phyloP scores from a whole-genome alignment of 2,888 invertebrate genomes.

The Himalopsyche tibetana region DNA sequence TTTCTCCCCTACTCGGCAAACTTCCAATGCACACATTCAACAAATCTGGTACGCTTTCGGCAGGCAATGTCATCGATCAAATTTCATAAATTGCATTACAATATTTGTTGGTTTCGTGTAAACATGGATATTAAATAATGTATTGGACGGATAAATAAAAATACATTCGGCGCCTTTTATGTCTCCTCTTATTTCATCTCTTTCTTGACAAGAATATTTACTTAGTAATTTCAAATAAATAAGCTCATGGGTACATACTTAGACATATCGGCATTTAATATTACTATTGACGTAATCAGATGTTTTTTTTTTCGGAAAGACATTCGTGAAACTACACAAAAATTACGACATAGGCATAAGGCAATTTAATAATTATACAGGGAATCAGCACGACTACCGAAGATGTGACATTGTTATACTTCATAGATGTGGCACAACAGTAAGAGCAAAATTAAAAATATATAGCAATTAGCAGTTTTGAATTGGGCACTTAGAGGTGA shows the following conservation, averaged over 20 bases:
- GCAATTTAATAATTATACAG: too few species aligned
- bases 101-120: slow-evolving; percentile 62
- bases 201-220: slow-evolving; percentile 30
- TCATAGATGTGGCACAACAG: too few species aligned
- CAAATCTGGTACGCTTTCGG: neutral
- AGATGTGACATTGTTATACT: too few species aligned
- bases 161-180: slow-evolving; percentile 53
- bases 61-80: slow-evolving; percentile 19
- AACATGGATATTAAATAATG: slow-evolving; percentile 65
- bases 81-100: slow-evolving; percentile 3
- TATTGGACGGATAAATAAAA: slow-evolving; percentile 56
- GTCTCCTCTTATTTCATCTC: slow-evolving; percentile 49
- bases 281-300: neutral
- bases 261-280: neutral
- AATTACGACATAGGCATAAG: too few species aligned
- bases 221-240: slow-evolving; percentile 22
- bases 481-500: too few species aligned
- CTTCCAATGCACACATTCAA: neutral
- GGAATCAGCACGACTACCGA: too few species aligned
- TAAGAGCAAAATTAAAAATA: too few species aligned
- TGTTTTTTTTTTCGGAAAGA: too few species aligned
- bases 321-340: too few species aligned
- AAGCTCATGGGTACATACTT: neutral
- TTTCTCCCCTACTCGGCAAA: neutral
- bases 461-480: too few species aligned